Conservation (phyloP, 2,113 vertebrate species). For the Hemibagrus wyckioides region DNA sequence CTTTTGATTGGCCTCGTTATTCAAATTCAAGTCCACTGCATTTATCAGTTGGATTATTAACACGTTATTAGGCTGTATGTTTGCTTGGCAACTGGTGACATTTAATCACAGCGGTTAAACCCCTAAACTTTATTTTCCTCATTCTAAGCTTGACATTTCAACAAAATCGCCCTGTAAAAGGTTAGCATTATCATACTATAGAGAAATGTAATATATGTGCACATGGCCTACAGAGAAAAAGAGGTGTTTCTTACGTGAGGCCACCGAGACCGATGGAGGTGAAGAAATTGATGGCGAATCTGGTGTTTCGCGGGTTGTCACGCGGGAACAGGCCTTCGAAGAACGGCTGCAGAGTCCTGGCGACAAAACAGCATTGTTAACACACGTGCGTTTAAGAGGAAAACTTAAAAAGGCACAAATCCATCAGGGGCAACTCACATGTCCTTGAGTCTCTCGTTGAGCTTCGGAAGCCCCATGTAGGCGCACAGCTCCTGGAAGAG, state of each 20-base stretch:
- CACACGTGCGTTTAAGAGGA: not conserved
- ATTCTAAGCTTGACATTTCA: not conserved
- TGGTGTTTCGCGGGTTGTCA: constrained; percentile 96
- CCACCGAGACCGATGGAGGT: constrained; percentile 98
- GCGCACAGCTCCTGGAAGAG: constrained; percentile 98
- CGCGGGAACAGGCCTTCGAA: constrained; percentile 95
- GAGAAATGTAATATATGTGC: not conserved
- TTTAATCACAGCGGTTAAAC: not conserved
- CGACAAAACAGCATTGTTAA: constrained; percentile 47
- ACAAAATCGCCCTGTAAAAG: not conserved
- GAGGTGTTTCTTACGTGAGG: constrained; percentile 83
- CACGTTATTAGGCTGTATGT: not conserved
- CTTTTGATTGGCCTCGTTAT: not conserved
- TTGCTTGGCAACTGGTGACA: not conserved
- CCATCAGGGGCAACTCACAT: constrained; percentile 66
- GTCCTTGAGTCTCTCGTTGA: constrained; percentile 95
- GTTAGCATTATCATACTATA: not conserved
- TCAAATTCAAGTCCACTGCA: not conserved
- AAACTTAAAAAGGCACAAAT: not conserved
- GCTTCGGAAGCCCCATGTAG: constrained; percentile 96
- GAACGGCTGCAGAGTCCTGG: constrained; percentile 89
- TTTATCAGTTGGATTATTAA: not conserved
- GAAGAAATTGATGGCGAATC: constrained; percentile 99
- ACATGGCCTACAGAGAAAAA: not conserved
- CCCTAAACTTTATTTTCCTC: not conserved